Conservation (phyloP, 2,113 vertebrate species). For the Columba livia region DNA sequence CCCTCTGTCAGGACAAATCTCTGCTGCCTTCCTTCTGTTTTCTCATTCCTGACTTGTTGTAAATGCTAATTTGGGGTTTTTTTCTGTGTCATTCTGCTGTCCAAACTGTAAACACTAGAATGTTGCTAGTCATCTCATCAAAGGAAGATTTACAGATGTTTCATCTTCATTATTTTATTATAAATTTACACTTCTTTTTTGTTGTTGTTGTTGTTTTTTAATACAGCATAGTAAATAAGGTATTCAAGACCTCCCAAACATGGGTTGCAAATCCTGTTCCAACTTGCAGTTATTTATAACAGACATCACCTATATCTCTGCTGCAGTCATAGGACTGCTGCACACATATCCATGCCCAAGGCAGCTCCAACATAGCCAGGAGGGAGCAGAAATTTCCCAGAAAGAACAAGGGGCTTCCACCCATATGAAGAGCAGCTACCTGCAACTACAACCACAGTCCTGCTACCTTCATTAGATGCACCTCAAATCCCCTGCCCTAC, state of each 20-base stretch:
- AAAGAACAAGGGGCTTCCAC: neutral
- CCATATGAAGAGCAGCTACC: neutral
- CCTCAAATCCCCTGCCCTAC: accelerated
- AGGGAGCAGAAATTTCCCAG: neutral
- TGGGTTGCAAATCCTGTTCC: neutral
- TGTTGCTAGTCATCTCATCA: neutral
- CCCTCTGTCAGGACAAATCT: neutral
- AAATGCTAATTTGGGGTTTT: neutral
- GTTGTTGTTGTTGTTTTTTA: neutral
- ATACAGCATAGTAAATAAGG: neutral
- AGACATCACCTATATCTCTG: neutral
- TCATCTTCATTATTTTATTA: neutral
- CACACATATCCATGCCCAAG: accelerated
- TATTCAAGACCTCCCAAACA: neutral
- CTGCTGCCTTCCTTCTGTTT: constrained; percentile 1
- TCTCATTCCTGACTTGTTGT: neutral
- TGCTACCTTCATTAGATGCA: neutral
- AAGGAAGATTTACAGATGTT: neutral
- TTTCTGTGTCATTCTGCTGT: neutral
- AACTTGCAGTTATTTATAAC: neutral
- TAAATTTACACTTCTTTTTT: neutral
- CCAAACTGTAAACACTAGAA: neutral
- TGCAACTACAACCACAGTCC: neutral
- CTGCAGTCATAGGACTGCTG: neutral
- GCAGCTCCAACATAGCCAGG: neutral